Conservation (phyloP, 1,140 invertebrate genomes). For the Kradibia gibbosae region DNA sequence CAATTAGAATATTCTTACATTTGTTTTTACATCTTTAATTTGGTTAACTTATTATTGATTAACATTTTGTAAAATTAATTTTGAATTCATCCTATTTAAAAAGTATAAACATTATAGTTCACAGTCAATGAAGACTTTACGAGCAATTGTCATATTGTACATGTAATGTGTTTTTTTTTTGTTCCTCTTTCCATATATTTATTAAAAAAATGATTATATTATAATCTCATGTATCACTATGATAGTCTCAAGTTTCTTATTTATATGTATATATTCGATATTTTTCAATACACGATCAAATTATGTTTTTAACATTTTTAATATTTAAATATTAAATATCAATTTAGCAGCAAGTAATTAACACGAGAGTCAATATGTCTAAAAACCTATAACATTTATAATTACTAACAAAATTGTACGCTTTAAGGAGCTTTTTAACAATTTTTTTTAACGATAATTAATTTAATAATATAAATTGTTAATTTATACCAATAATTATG, state of each 20-base stretch:
- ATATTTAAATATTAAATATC: background rate
- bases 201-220: slow-evolving; percentile 4
- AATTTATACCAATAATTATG: slow-evolving; percentile 1
- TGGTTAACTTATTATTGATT: slow-evolving; percentile 50
- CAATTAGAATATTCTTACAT: slow-evolving; percentile 40
- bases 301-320: slow-evolving; percentile 5
- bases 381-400: slow-evolving; percentile 33
- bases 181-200: too few relatives aligned
- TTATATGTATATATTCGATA: slow-evolving; percentile 31
- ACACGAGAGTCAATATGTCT: slow-evolving; percentile 35
- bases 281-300: slow-evolving; percentile 20
- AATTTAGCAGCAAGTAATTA: slow-evolving; percentile 5
- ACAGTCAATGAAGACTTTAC: background rate
- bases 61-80: too few relatives aligned
- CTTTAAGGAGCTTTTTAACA: background rate
- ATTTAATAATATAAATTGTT: slow-evolving; percentile 13
- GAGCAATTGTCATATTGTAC: background rate
- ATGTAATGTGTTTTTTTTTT: too few relatives aligned
- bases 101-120: background rate
- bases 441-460: background rate
- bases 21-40: background rate
- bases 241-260: background rate
- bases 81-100: background rate
- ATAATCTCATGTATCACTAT: slow-evolving; percentile 1
- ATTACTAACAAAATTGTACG: background rate